Evolutionary conservation across 2,113 vertebrate genomes (phyloP).

Genomic region (Sula dactylatra): DNA sequence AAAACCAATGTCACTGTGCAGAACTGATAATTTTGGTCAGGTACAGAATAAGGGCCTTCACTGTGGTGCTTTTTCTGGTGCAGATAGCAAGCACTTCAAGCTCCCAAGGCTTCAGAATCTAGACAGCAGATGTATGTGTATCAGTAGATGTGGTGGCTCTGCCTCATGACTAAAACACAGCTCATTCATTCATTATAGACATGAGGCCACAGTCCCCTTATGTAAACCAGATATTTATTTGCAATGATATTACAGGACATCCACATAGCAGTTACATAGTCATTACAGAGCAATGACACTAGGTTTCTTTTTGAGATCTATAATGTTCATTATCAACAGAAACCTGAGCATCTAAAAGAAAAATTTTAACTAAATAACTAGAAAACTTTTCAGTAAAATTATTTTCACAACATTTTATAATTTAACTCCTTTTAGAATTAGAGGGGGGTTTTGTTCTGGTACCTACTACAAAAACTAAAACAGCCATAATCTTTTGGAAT

Average conservation of each 20-base stretch:
- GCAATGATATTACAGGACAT: not conserved
- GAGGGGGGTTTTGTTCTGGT: not conserved
- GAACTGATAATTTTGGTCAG: conserved; percentile 48
- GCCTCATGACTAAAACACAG: not conserved
- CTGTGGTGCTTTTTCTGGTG: not conserved
- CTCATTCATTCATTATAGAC: not conserved
- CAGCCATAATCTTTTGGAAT: not conserved
- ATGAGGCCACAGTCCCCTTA: not conserved
- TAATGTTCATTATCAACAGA: not conserved
- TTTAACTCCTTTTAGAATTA: not conserved
- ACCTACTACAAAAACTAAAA: not conserved
- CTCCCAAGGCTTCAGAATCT: not conserved
- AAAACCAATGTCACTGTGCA: conserved; percentile 22
- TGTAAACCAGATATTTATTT: not conserved
- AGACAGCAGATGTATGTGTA: not conserved
- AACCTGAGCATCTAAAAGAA: not conserved
- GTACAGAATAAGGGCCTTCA: not conserved
- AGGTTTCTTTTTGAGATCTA: rapidly evolving
- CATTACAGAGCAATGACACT: not conserved
- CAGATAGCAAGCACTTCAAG: not conserved
- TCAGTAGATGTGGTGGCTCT: not conserved
- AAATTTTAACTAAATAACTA: not conserved
- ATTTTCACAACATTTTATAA: not conserved
- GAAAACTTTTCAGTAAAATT: not conserved
- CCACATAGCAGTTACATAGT: not conserved